These are phyloP conservation scores for Acronicta alni DNA, from an alignment of 2,888 invertebrate genomes.

Conservation along the genomic window DNA sequence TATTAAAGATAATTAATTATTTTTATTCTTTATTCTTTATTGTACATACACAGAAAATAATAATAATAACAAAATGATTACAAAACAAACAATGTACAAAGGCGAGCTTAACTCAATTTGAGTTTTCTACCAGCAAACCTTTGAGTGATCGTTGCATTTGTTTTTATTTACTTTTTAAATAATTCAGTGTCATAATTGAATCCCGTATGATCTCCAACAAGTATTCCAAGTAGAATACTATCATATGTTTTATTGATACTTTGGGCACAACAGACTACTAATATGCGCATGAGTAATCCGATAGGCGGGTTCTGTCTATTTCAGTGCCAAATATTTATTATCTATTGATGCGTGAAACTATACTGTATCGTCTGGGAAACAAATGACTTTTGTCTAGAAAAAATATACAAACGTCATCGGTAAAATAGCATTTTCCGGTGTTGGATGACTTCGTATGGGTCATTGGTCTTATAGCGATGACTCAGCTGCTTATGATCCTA, in stretches of 20 bases:
- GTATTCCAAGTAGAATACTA: slow-evolving; percentile 12
- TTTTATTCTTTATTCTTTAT: too few species aligned
- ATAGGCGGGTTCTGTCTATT: slow-evolving; percentile 29
- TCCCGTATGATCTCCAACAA: slow-evolving; percentile 1
- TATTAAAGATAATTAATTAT: too few species aligned
- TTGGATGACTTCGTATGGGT: slow-evolving; percentile 28
- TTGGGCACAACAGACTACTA: slow-evolving; percentile 19
- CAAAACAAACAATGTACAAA: too few species aligned
- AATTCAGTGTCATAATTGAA: slow-evolving; percentile 1
- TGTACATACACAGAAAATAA: too few species aligned
- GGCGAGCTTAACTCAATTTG: too few species aligned
- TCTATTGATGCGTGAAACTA: slow-evolving; percentile 49
- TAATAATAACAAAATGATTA: too few species aligned
- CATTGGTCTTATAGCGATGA: background rate
- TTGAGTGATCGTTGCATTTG: too few species aligned
- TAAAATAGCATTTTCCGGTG: slow-evolving; percentile 19
- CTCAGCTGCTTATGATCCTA: too few species aligned
- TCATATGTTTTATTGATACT: slow-evolving; percentile 28
- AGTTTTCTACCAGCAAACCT: too few species aligned
- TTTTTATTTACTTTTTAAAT: too few species aligned
- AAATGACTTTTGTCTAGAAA: slow-evolving; percentile 45
- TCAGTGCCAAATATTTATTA: slow-evolving; percentile 41
- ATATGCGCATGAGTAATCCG: slow-evolving; percentile 25
- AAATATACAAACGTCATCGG: slow-evolving; percentile 7
- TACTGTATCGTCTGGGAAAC: slow-evolving; percentile 41